Evolutionary conservation across 2,888 invertebrate genomes (phyloP).

Genomic region (Tridacna crocea): DNA sequence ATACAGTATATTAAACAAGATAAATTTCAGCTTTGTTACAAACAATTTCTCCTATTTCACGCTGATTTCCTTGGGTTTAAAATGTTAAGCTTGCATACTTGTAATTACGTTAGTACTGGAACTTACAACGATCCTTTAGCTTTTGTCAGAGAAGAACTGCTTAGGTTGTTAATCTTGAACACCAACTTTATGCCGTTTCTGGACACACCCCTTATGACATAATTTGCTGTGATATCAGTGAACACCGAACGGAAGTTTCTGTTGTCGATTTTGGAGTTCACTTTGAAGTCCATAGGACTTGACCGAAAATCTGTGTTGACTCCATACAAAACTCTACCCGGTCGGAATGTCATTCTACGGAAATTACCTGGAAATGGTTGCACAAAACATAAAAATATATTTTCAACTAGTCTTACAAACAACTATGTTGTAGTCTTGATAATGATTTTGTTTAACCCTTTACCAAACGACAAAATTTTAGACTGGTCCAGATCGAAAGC

Average conservation of each 20-base stretch:
- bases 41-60: not conserved
- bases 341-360: constrained; percentile 13
- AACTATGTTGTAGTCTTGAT: no score
- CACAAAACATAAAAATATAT: no score
- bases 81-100: not conserved
- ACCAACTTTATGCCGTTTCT: constrained; percentile 66
- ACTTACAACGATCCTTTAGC: constrained; percentile 46
- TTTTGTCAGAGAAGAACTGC: constrained; percentile 63
- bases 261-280: constrained; percentile 57
- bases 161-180: constrained; percentile 66
- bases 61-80: not conserved
- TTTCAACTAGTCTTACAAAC: no score
- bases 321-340: constrained; percentile 38
- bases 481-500: no score
- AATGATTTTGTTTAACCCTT: no score
- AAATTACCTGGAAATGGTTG: constrained; percentile 1
- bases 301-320: constrained; percentile 54
- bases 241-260: constrained; percentile 42
- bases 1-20: no score
- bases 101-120: not conserved
- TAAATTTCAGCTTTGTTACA: no score
- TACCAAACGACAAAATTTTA: no score
- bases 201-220: constrained; percentile 59
- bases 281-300: constrained; percentile 44
- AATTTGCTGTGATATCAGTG: constrained; percentile 58